Evolutionary conservation across 2,797 vertebrate species (phyloP), one percentile per base, ranked within the genome.

Genomic region (Pteronotus mesoamericanus): DNA sequence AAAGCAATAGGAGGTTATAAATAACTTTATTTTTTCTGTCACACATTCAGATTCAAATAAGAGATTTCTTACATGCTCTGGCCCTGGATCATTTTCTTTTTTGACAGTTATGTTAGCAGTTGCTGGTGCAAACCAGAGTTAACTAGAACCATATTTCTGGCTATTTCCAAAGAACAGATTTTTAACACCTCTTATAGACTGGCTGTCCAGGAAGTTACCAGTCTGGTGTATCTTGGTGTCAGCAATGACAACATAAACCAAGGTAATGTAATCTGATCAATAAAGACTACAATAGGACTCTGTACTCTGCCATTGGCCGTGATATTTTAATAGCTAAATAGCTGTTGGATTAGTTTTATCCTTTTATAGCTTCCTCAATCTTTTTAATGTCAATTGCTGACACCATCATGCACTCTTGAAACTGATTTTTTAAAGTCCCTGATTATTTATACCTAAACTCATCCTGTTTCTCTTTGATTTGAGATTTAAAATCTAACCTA

Each of bases 81-180:
- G 57, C 77, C 32, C 86, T 84, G 86, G 75, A 68, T 90, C 83
- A 10, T 77, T 96, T 97, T 97, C 95, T 84, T 86, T 92, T 96
- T 86, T 97, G 92, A 97, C 95, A 97, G 95, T 90, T 95, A 94
- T 72, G 95, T 95, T 96, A 93, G 93, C 91, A 96, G 57, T 91
- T 95, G 29, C 78, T 96, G 51, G 82, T 95, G 51, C 37, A 95
- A 96, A 96, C 88, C 78, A 92, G 78, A 94, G 90, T 95, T 97
- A 97, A 97, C 92, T 93, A 89, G 94, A 97, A 95, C 96, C 92
- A 92, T 72, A 94, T 97, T 97, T 95, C 69, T 93, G 55, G 74
- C 68, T 89, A 78, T 82, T 95, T 95, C 57, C 92, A 93, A 91
- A 92, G 82, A 89, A 93, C 66, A 44, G 32, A 78, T 94, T 95